Evolutionary conservation across 2,113 vertebrate species (phyloP), one percentile per base, ranked within the genome.

Genomic region (Gavia stellata): DNA sequence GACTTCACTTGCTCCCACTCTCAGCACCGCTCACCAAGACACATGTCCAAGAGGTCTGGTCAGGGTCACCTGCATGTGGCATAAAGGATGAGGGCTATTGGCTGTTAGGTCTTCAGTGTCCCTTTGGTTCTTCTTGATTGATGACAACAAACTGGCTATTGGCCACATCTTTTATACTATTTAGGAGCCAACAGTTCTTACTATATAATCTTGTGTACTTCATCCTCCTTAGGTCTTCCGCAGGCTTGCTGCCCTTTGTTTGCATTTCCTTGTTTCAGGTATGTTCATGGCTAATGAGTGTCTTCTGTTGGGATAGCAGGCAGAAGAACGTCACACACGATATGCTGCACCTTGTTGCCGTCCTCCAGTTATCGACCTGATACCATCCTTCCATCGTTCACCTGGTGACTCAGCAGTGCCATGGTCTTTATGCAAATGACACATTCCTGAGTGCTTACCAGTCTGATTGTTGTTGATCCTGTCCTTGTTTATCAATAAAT

Each of bases 401-500:
- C 65, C n/a, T 17, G 24, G 62, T 94, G 92, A 86, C 79, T 92
- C 92, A 95, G 55, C 38, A 45, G 33, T 2, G 2, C 71, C 49
- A 38, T 52, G 66, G 75, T 75, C 19, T 55, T 63, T 77, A 61
- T 86, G 82, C 49, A 95, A 85, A 74, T 36, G 14, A 29, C 40
- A 72, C 88, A 82, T 94, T 96, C 90, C 92, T 83, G 40, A 81
- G 66, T 25, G 82, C 25, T 96, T 92, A 86, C 79, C 36, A 29
- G 42, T 17, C 58, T 44, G 49, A 31, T 66, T 77, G 65, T 34
- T 77, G 45, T 15, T 71, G n/a, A 24, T 29, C 6, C 5, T 67
- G 78, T 33, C 61, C 94, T 65, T 74, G 3, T 77, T 77, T 56
- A 81, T 73, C 71, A 88, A 88, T 38, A 73, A 93, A 66, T 25